phyloP scores from a whole-genome alignment of 1,140 invertebrate genomes.

The Drosophila kurseongensis region DNA sequence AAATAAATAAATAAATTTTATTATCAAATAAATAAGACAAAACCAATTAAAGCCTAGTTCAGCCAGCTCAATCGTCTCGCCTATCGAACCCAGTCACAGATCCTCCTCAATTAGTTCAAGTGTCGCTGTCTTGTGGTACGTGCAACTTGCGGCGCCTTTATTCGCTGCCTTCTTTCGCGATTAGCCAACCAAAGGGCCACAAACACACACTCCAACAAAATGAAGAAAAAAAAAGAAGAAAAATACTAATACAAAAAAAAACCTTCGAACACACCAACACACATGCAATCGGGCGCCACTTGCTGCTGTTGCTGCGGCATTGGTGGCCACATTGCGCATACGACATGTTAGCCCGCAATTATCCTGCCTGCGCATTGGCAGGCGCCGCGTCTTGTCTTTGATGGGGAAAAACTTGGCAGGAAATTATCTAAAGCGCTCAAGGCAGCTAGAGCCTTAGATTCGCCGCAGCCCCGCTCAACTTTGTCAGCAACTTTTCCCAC shows the following conservation, averaged over 20 bases:
- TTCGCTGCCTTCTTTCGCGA: constrained; percentile 51
- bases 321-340: constrained; percentile 68
- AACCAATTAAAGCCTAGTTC: constrained; percentile 39
- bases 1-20: constrained; percentile 23
- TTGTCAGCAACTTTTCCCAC: constrained; percentile 64
- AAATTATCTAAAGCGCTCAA: constrained; percentile 74
- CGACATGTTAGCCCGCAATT: constrained; percentile 65
- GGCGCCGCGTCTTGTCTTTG: constrained; percentile 56
- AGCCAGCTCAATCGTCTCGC: constrained; percentile 46
- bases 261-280: constrained; percentile 19
- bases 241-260: constrained; percentile 8
- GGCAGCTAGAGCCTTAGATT: constrained; percentile 60
- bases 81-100: constrained; percentile 44
- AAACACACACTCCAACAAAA: constrained; percentile 28
- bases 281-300: constrained; percentile 30
- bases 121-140: constrained; percentile 74
- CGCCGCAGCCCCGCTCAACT: constrained; percentile 71
- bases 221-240: background rate
- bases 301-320: constrained; percentile 72
- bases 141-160: constrained; percentile 56
- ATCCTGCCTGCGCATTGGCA: constrained; percentile 67
- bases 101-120: constrained; percentile 52
- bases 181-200: constrained; percentile 73
- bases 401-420: constrained; percentile 74
- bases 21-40: constrained; percentile 35